Evolutionary conservation across 1,140 invertebrate genomes (phyloP).

Genomic region (Aphis craccivora): DNA sequence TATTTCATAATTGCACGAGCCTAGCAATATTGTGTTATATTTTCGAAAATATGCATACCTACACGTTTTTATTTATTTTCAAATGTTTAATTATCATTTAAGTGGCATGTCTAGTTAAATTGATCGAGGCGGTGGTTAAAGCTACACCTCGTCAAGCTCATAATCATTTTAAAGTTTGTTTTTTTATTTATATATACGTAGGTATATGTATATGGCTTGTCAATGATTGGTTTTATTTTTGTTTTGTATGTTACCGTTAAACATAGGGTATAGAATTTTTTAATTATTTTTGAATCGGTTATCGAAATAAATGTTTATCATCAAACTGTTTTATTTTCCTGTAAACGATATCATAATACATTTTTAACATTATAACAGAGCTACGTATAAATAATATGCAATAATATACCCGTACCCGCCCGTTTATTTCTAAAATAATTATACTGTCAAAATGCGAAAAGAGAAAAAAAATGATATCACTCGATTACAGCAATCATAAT

Average conservation of each 20-base stretch:
- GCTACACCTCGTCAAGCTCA: not conserved
- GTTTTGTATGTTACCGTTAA: slow-evolving; percentile 40
- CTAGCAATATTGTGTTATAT: not conserved
- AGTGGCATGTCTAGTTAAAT: slow-evolving; percentile 1
- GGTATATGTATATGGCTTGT: not conserved
- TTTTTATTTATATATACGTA: not conserved
- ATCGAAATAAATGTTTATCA: not conserved
- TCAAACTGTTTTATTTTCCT: not conserved
- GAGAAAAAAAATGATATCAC: not conserved
- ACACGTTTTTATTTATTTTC: not conserved
- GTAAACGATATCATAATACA: not conserved
- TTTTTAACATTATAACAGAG: not conserved
- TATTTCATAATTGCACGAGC: not conserved
- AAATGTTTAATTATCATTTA: not conserved
- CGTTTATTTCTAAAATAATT: not conserved
- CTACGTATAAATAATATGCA: not conserved
- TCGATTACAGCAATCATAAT: not conserved
- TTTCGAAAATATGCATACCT: not conserved
- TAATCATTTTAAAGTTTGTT: slow-evolving; percentile 16
- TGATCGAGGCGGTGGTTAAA: not conserved
- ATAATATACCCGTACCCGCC: not conserved
- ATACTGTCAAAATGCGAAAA: not conserved
- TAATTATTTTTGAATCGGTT: not conserved
- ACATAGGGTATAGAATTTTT: not conserved
- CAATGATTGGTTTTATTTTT: slow-evolving; percentile 35